phyloP scores from a whole-genome alignment of 2,797 vertebrate species.

The Sebastes vulpes region DNA sequence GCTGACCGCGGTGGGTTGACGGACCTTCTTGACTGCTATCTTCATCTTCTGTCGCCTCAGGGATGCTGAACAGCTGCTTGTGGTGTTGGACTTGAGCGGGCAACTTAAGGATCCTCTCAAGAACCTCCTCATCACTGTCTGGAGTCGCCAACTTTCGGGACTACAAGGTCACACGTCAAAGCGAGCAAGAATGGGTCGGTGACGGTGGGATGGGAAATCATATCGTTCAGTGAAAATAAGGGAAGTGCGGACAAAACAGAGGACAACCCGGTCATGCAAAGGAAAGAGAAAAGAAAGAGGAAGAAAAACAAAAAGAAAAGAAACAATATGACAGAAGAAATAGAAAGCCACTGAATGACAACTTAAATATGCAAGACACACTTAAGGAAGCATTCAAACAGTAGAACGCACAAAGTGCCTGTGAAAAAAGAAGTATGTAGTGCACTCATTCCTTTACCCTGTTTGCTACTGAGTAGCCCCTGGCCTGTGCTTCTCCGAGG shows the following conservation, averaged over 20 bases:
- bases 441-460: constrained; percentile 75
- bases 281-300: constrained; percentile 62
- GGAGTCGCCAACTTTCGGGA: constrained; percentile 81
- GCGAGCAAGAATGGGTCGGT: constrained; percentile 35
- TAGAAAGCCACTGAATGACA: constrained; percentile 12
- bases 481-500: constrained; percentile 71
- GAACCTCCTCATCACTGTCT: constrained; percentile 95
- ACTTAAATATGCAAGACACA: constrained; percentile 16
- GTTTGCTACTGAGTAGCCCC: constrained; percentile 68
- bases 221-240: constrained; percentile 40
- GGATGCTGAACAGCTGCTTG: constrained; percentile 94
- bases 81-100: constrained; percentile 86
- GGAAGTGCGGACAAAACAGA: constrained; percentile 35
- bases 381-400: constrained; percentile 30
- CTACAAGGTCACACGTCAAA: constrained; percentile 61
- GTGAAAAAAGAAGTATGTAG: background rate
- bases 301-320: constrained; percentile 45
- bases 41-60: constrained; percentile 94
- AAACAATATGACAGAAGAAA: constrained; percentile 42
- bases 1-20: constrained; percentile 31
- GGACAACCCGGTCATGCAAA: constrained; percentile 50
- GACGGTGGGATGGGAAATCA: constrained; percentile 15
- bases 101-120: constrained; percentile 93
- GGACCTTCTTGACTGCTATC: constrained; percentile 79
- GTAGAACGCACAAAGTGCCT: background rate